Percentiles rank a stretch among this genome's conserved stretches.
Conservation (phyloP, 1,140 invertebrate genomes). For the Papilio glaucus region DNA sequence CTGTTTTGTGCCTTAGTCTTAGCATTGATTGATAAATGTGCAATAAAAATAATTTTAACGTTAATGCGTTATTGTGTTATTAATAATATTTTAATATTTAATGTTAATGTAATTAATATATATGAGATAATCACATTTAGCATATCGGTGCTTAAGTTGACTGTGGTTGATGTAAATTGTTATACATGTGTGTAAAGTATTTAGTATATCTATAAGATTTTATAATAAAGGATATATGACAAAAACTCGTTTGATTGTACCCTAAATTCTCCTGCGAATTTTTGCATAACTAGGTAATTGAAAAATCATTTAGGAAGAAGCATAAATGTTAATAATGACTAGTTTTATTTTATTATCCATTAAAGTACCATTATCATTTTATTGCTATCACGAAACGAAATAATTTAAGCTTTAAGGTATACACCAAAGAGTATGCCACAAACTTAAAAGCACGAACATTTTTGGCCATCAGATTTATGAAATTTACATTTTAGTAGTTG, state of each 20-base stretch:
- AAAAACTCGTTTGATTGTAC: not conserved
- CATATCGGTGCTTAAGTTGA: constrained; percentile 33
- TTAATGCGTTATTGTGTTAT: not conserved
- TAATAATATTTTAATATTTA: not conserved
- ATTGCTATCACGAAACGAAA: too few relatives aligned
- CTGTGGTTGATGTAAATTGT: constrained; percentile 25
- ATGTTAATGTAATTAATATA: too few relatives aligned
- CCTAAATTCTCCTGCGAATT: not conserved
- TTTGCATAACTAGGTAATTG: not conserved
- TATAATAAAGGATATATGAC: constrained; percentile 21
- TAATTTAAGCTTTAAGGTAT: not conserved
- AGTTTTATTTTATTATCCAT: too few relatives aligned
- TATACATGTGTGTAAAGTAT: constrained; percentile 21
- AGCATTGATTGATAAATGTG: not conserved
- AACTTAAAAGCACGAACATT: constrained; percentile 1
- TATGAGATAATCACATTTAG: constrained; percentile 19
- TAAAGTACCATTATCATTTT: too few relatives aligned
- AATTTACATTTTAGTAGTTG: not conserved
- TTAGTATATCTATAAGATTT: constrained; percentile 8
- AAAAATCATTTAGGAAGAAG: not conserved
- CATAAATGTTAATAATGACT: too few relatives aligned
- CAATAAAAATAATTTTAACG: not conserved
- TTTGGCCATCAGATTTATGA: constrained; percentile 9
- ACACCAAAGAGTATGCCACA: not conserved
- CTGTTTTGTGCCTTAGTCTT: not conserved